A percentile compares a stretch with the other conserved stretches of the same genome.
Conservation (phyloP, 2,797 vertebrate genomes). For the Discoglossus pictus region DNA sequence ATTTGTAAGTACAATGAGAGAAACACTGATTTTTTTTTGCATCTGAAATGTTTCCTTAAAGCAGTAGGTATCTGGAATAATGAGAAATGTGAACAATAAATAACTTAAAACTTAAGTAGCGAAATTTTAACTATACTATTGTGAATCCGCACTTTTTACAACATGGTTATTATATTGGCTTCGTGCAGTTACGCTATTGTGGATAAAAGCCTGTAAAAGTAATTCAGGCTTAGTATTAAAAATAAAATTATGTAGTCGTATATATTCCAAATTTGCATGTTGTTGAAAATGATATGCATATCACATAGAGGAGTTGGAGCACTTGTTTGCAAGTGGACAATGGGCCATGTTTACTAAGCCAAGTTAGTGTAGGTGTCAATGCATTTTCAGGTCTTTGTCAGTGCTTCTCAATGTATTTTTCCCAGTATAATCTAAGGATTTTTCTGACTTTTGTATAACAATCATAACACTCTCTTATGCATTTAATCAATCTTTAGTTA, state of each 20-base stretch:
- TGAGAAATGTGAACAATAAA: slow-evolving; percentile 47
- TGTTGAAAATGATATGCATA: slow-evolving; percentile 30
- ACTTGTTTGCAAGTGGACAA: slow-evolving; percentile 6
- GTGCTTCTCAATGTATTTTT: no score
- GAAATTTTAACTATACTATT: slow-evolving; percentile 34
- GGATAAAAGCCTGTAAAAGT: slow-evolving; percentile 46
- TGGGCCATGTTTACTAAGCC: not conserved
- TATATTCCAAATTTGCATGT: slow-evolving; percentile 34
- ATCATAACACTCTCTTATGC: no score
- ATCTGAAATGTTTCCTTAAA: slow-evolving; percentile 49
- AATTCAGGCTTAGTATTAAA: slow-evolving; percentile 38
- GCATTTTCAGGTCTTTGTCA: no score
- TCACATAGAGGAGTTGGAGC: slow-evolving; percentile 22
- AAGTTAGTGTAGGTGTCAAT: no score
- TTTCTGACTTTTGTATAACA: no score
- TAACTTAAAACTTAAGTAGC: slow-evolving; percentile 47
- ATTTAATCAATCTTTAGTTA: no score
- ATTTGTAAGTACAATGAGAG: slow-evolving; percentile 51
- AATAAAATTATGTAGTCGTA: slow-evolving; percentile 42
- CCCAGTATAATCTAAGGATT: no score
- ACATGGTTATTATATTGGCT: slow-evolving; percentile 33
- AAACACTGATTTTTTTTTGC: slow-evolving; percentile 45
- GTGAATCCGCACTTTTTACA: slow-evolving; percentile 45
- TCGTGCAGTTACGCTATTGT: slow-evolving; percentile 22
- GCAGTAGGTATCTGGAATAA: slow-evolving; percentile 40